Conservation (phyloP, 2,113 vertebrate species). For the Engystomops pustulosus region DNA sequence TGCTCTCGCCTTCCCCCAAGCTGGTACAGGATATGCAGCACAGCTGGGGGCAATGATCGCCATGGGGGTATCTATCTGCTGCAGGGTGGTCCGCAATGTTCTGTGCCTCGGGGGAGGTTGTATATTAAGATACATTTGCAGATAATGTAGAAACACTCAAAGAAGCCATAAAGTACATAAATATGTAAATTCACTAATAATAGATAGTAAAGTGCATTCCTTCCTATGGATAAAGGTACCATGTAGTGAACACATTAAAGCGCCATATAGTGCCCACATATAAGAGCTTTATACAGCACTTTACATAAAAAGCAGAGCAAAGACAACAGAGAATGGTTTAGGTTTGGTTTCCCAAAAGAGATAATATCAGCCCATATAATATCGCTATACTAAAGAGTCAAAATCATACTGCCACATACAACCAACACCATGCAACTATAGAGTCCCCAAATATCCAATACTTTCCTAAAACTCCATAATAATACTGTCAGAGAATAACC, state of each 20-base stretch:
- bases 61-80: background rate
- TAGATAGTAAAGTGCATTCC: background rate
- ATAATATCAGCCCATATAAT: too few relatives aligned
- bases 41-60: background rate
- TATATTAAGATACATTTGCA: background rate
- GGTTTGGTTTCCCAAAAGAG: too few relatives aligned
- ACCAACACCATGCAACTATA: too few relatives aligned
- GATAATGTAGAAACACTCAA: background rate
- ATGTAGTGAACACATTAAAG: background rate
- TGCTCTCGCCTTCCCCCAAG: background rate
- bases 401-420: too few relatives aligned
- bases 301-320: too few relatives aligned
- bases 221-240: background rate
- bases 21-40: background rate
- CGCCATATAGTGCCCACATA: background rate
- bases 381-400: too few relatives aligned
- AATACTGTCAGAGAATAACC: too few relatives aligned
- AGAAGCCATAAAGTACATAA: background rate
- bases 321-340: too few relatives aligned
- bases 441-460: too few relatives aligned
- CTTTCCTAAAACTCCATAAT: too few relatives aligned
- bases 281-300: too few relatives aligned
- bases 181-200: constrained; percentile 14
- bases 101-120: background rate
- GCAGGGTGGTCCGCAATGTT: background rate